These are phyloP conservation scores for Grus americana DNA, from an alignment of 2,113 vertebrate genomes.

Conservation along the genomic window DNA sequence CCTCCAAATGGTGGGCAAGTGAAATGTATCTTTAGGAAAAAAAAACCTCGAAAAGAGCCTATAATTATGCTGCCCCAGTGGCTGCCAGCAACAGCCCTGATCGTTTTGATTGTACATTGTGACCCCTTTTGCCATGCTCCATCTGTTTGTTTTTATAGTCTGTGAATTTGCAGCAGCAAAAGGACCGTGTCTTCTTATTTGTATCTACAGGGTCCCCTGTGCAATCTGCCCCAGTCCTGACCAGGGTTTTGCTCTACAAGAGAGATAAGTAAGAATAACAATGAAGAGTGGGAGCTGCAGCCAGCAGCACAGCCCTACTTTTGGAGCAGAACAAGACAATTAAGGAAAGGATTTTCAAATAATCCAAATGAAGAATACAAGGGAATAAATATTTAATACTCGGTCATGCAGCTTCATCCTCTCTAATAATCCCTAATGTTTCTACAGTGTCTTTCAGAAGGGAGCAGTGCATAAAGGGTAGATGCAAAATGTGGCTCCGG, in stretches of 20 bases:
- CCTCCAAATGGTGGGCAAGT: neutral
- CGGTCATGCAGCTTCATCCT: neutral
- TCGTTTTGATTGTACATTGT: neutral
- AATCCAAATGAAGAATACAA: constrained; percentile 26
- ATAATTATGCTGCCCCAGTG: neutral
- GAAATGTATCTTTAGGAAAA: neutral
- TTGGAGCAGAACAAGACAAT: constrained; percentile 12
- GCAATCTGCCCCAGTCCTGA: neutral
- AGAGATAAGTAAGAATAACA: neutral
- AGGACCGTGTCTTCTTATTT: neutral
- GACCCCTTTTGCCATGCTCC: constrained; percentile 25
- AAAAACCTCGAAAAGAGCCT: neutral
- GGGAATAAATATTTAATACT: constrained; percentile 42
- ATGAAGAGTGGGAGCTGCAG: neutral
- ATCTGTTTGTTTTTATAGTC: constrained; percentile 32
- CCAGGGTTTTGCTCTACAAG: neutral
- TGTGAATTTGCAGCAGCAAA: neutral
- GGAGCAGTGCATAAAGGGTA: neutral
- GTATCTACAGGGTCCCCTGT: neutral
- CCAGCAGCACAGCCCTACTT: neutral
- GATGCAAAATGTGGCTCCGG: neutral
- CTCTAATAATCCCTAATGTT: neutral
- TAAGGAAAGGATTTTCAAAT: neutral
- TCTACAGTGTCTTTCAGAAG: neutral
- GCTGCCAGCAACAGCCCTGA: neutral